Conservation (phyloP, 1,140 invertebrate species). For the Drosophila lacertosa region DNA sequence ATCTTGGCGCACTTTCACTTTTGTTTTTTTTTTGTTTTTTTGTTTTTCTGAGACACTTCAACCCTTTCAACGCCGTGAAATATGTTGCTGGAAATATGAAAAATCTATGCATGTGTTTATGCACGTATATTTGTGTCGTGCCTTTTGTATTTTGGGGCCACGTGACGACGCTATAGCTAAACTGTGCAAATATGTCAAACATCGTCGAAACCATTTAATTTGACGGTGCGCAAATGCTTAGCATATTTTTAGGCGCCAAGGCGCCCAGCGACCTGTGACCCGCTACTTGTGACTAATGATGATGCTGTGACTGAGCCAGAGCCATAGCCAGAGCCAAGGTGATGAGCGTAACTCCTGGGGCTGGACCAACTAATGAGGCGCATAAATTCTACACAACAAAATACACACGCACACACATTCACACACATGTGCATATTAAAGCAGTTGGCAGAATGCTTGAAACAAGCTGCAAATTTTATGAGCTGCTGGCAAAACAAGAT, state of each 20-base stretch:
- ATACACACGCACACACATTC: constrained; percentile 30
- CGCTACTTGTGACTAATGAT: constrained; percentile 81
- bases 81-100: constrained; percentile 74
- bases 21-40: constrained; percentile 35
- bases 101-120: constrained; percentile 63
- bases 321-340: constrained; percentile 20
- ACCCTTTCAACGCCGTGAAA: constrained; percentile 72
- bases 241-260: constrained; percentile 74
- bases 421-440: constrained; percentile 39
- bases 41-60: constrained; percentile 46
- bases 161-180: constrained; percentile 46
- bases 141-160: constrained; percentile 28
- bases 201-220: constrained; percentile 78
- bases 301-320: constrained; percentile 49
- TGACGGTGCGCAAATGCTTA: constrained; percentile 70
- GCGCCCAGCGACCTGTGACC: constrained; percentile 28
- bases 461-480: constrained; percentile 78
- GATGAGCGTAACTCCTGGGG: constrained; percentile 36
- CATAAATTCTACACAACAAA: constrained; percentile 77
- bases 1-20: constrained; percentile 62
- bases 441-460: constrained; percentile 47
- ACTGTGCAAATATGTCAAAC: constrained; percentile 80
- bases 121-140: constrained; percentile 8
- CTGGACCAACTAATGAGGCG: constrained; percentile 78
- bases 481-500: constrained; percentile 65